phyloP scores from a whole-genome alignment of 2,888 invertebrate genomes.

The Silvanus unidentatus region DNA sequence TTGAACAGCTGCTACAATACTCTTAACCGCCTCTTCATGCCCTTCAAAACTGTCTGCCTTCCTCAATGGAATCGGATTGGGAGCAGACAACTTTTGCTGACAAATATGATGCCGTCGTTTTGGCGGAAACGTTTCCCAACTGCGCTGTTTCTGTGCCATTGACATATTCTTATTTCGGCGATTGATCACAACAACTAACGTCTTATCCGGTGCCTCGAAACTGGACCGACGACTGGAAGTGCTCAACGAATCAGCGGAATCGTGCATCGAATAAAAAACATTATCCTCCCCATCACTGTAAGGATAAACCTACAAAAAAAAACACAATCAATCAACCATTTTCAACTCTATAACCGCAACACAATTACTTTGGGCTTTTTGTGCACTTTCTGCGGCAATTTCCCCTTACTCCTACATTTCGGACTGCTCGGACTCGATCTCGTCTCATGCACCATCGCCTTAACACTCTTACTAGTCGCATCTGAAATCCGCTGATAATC shows the following conservation, averaged over 20 bases:
- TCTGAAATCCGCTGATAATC: constrained; percentile 55
- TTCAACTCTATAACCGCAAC: background rate
- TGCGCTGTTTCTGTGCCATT: constrained; percentile 55
- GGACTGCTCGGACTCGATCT: constrained; percentile 42
- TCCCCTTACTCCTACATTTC: constrained; percentile 39
- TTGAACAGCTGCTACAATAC: constrained; percentile 61
- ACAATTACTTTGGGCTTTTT: constrained; percentile 26
- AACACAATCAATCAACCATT: background rate
- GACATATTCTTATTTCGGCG: constrained; percentile 38
- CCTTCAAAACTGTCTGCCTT: constrained; percentile 62
- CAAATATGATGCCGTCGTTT: constrained; percentile 45
- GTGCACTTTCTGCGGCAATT: constrained; percentile 29
- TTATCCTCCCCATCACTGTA: constrained; percentile 54
- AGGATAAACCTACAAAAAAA: constrained; percentile 47
- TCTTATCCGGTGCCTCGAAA: constrained; percentile 47
- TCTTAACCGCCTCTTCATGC: constrained; percentile 62
- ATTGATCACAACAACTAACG: constrained; percentile 51
- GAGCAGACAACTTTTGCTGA: constrained; percentile 30
- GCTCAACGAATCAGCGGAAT: constrained; percentile 54
- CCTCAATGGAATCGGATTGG: constrained; percentile 44
- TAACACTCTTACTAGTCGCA: constrained; percentile 49
- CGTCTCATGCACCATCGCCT: constrained; percentile 50
- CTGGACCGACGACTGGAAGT: constrained; percentile 54
- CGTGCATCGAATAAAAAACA: constrained; percentile 48
- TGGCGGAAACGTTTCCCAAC: constrained; percentile 60